A percentile compares a stretch with the other conserved stretches of the same genome.
Conservation (phyloP, 1,140 invertebrate genomes). For the Drosophila ogumai region DNA sequence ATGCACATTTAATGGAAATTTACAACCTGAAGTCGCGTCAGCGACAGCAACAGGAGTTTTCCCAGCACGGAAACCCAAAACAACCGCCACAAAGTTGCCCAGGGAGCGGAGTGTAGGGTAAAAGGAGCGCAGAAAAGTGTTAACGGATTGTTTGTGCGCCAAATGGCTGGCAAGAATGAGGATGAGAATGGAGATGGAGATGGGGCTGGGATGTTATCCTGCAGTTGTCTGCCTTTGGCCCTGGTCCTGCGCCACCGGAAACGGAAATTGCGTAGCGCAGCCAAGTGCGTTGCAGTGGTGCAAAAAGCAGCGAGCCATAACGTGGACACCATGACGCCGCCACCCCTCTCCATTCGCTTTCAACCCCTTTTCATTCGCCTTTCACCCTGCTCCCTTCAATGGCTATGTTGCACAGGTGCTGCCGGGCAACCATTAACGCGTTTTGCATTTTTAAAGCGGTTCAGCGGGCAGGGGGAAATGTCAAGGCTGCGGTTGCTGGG, state of each 20-base stretch:
- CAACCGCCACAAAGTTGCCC: slow-evolving; percentile 76
- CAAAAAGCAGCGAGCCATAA: slow-evolving; percentile 52
- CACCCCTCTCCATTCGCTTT: not conserved
- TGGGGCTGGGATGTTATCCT: slow-evolving; percentile 34
- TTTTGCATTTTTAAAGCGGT: slow-evolving; percentile 46
- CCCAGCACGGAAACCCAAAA: slow-evolving; percentile 60
- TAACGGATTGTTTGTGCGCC: slow-evolving; percentile 78
- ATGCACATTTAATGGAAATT: slow-evolving; percentile 85
- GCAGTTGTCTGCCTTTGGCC: slow-evolving; percentile 65
- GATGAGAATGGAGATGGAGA: not conserved
- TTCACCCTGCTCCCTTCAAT: not conserved
- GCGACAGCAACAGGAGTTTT: slow-evolving; percentile 59
- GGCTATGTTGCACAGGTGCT: slow-evolving; percentile 37
- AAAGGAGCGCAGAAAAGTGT: slow-evolving; percentile 65
- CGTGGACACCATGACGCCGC: slow-evolving; percentile 25
- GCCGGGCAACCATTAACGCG: slow-evolving; percentile 64
- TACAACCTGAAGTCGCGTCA: slow-evolving; percentile 80
- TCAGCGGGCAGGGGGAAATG: slow-evolving; percentile 20
- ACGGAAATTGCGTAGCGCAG: slow-evolving; percentile 80
- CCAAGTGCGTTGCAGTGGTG: slow-evolving; percentile 63
- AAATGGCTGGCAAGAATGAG: slow-evolving; percentile 49
- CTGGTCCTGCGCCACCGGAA: slow-evolving; percentile 66
- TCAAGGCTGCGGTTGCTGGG: slow-evolving; percentile 38
- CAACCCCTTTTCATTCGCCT: not conserved
- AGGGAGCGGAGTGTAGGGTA: not conserved